Conservation (phyloP, 2,888 invertebrate genomes). For the Chalcis sispes region DNA sequence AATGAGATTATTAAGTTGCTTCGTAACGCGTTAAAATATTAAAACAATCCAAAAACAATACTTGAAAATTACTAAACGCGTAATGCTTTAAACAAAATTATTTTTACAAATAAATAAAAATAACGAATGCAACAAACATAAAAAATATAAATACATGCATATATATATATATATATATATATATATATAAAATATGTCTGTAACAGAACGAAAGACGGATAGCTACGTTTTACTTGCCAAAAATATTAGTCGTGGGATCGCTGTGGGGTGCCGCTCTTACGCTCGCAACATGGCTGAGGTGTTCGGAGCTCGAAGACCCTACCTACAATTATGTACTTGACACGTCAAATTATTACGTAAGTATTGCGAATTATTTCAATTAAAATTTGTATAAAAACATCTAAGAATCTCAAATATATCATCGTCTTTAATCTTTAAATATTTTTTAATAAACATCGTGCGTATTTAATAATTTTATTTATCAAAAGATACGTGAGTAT, state of each 20-base stretch:
- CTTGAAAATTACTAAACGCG: too few relatives aligned
- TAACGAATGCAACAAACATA: too few relatives aligned
- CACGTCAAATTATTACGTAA: conserved; percentile 88
- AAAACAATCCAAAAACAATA: too few relatives aligned
- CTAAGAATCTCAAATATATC: background rate
- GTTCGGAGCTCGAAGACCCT: conserved; percentile 91
- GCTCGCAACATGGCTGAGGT: conserved; percentile 92
- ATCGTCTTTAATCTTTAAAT: background rate
- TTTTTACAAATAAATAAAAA: background rate
- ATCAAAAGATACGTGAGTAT: background rate
- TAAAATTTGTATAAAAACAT: background rate
- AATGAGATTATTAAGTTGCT: too few relatives aligned
- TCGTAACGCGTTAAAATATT: too few relatives aligned
- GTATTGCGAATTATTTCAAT: conserved; percentile 61
- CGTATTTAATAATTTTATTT: background rate
- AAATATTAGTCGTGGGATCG: conserved; percentile 89
- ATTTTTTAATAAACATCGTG: background rate
- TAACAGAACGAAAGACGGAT: conserved; percentile 90
- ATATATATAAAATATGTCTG: conserved; percentile 11
- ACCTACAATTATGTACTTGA: conserved; percentile 94
- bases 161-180: background rate
- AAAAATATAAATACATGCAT: too few relatives aligned
- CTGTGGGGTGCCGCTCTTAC: conserved; percentile 92
- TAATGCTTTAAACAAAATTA: background rate
- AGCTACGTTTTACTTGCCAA: conserved; percentile 92